A percentile compares a stretch with the other conserved stretches of the same genome.
Conservation (phyloP, 2,797 vertebrate species). For the Cyclura pinguis region DNA sequence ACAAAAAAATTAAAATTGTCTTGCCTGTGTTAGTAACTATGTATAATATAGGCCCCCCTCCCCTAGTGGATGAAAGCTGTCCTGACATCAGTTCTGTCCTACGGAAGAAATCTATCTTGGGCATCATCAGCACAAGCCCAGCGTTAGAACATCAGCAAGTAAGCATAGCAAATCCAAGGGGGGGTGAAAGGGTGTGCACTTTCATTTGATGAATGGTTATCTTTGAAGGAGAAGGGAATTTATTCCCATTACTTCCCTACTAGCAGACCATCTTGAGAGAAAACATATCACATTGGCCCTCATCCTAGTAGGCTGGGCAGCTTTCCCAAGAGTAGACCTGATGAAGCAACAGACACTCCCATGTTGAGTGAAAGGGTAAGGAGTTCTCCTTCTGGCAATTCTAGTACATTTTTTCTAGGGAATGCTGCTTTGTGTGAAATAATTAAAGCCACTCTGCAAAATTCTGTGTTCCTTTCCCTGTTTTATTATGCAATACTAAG, state of each 20-base stretch:
- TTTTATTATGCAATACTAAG: not conserved
- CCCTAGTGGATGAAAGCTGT: not conserved
- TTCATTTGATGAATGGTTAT: not conserved
- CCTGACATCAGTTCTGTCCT: not conserved
- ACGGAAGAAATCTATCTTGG: not conserved
- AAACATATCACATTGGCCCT: not conserved
- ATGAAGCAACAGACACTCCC: not conserved
- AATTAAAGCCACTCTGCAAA: not conserved
- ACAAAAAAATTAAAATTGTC: not conserved
- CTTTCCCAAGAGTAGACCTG: not conserved
- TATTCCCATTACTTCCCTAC: not conserved
- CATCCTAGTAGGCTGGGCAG: not conserved
- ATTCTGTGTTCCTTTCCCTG: not conserved
- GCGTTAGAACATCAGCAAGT: not conserved
- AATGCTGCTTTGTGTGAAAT: constrained; percentile 4
- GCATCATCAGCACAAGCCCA: not conserved
- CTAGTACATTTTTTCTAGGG: not conserved
- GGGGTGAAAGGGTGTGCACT: not conserved
- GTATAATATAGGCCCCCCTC: no score
- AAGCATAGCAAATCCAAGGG: not conserved
- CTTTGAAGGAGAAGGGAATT: not conserved
- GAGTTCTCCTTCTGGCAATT: not conserved
- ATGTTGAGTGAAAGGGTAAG: not conserved
- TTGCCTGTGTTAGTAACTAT: not conserved
- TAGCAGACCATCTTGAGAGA: not conserved